phyloP scores from a whole-genome alignment of 2,113 vertebrate genomes.

The Pygoscelis antarcticus region DNA sequence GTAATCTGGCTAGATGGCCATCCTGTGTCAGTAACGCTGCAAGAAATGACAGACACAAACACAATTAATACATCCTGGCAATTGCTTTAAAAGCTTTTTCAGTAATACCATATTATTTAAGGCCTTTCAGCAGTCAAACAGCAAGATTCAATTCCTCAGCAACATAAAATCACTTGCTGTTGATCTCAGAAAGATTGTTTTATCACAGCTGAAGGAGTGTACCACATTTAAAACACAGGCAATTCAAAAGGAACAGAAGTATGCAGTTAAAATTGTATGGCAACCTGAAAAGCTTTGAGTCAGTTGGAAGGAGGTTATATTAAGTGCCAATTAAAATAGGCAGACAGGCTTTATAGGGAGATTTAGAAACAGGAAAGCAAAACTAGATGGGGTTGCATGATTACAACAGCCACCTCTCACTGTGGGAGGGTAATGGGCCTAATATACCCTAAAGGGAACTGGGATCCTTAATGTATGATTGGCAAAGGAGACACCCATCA shows the following conservation, averaged over 20 bases:
- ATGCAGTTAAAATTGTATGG: not conserved
- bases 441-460: not conserved
- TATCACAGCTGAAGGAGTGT: not conserved
- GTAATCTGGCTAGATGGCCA: slow-evolving; percentile 74
- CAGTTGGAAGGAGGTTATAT: not conserved
- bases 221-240: not conserved
- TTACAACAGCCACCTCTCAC: not conserved
- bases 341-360: not conserved
- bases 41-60: slow-evolving; percentile 39
- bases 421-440: not conserved
- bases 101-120: not conserved
- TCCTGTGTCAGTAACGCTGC: slow-evolving; percentile 68
- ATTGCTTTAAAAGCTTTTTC: not conserved
- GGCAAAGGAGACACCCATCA: not conserved
- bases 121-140: not conserved
- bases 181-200: not conserved
- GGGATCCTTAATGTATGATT: not conserved
- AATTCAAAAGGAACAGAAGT: not conserved
- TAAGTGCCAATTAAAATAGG: not conserved
- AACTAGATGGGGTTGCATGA: not conserved
- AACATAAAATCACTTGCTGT: not conserved
- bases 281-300: not conserved
- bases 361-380: not conserved
- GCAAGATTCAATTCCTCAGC: not conserved
- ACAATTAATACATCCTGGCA: not conserved